Evolutionary conservation across 2,888 invertebrate genomes (phyloP), one percentile per base, ranked within the genome.

Genomic region (Caenorhabditis uteleia): DNA sequence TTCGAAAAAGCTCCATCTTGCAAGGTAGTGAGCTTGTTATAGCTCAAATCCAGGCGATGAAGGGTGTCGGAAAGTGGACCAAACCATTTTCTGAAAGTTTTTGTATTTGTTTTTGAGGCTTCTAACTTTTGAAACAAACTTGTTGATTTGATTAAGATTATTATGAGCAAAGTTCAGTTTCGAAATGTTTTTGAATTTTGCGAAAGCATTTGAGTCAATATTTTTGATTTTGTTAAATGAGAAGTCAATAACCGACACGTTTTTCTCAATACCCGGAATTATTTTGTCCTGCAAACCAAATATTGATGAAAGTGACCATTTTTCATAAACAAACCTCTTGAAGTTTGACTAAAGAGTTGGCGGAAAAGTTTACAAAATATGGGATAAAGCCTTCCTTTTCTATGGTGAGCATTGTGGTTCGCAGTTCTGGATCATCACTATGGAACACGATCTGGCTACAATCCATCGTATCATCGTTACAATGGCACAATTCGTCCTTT

Each of bases 151-250:
- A 18, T 40, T 18, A 18, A 74, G 18, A 7, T 42, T 39, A 44
- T 74, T 74, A 40, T 57, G 21, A 2, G 43, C 34, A 42, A 75
- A 50, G 31, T 61, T 27, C 5, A 75, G 39, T 25, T 65, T 64
- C 1, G 34, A 34, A 23, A 71, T 38, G 12, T 57, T 57, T 6
- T 33, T 60, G 42, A 73, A 70, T 3, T 33, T 43, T 16, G 39
- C 47, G 45, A 73, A 68, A 8, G 48, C 50, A 7, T 57, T 65
- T 5, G 36, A 21, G 8, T 73, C 71, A 36, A 67, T 69, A 7
- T 20, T 49, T 3, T 42, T 14, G 18, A 75, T 54, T 21, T 50
- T 39, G 31, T 75, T 75, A 14, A 49, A 31, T 2, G 55, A 39
- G 5, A 75, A 20, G 25, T 59, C 53, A 1, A 75, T 39, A 16